Conservation (phyloP, 2,797 vertebrate genomes). For the Leptoclinus maculatus region DNA sequence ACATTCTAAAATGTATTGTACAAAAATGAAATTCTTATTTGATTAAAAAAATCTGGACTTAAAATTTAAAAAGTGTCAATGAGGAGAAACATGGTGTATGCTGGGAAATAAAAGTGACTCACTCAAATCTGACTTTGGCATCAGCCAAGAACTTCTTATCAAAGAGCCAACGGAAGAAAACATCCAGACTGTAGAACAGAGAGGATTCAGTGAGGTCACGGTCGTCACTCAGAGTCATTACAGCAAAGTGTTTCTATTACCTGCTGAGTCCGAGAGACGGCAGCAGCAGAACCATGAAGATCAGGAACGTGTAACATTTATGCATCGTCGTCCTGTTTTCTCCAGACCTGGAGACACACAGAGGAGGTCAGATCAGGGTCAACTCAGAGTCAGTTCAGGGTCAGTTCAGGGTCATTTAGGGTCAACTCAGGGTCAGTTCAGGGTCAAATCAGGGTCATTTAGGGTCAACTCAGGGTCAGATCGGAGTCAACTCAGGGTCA, state of each 20-base stretch:
- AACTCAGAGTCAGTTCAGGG: not conserved
- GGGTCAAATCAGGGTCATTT: too few species aligned
- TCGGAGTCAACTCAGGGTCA: not conserved
- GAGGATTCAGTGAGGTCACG: not conserved
- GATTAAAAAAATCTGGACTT: too few species aligned
- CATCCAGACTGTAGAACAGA: slow-evolving; percentile 87
- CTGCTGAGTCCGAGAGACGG: slow-evolving; percentile 97
- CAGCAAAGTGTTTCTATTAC: slow-evolving; percentile 63
- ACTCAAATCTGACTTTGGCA: slow-evolving; percentile 93
- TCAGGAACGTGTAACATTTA: slow-evolving; percentile 98
- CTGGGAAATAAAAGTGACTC: slow-evolving; percentile 72
- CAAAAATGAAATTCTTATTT: too few species aligned
- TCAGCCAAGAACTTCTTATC: slow-evolving; percentile 94
- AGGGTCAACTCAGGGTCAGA: not conserved
- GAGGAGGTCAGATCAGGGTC: too few species aligned
- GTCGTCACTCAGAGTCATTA: not conserved
- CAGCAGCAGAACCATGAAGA: slow-evolving; percentile 97
- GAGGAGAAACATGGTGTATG: not conserved
- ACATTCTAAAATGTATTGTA: too few species aligned
- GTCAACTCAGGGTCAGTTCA: not conserved
- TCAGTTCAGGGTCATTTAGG: not conserved
- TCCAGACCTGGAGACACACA: slow-evolving; percentile 86
- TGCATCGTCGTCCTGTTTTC: slow-evolving; percentile 98
- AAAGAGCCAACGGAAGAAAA: slow-evolving; percentile 98
- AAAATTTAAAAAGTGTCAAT: too few species aligned